These are phyloP conservation scores for Dysmachus trigonus DNA, from an alignment of 2,888 invertebrate species.

Conservation along the genomic window DNA sequence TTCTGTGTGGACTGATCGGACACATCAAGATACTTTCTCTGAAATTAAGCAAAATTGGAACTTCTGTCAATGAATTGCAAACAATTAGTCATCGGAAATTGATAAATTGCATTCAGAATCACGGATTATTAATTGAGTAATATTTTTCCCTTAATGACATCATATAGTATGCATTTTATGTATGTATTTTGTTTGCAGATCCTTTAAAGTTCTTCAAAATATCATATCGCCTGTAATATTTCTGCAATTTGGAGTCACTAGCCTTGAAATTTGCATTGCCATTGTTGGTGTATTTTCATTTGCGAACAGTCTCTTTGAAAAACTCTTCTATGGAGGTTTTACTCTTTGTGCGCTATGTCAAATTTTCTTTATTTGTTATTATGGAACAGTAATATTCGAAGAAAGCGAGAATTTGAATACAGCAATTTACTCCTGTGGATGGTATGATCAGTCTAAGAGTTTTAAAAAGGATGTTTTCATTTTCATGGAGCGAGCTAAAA, in stretches of 20 bases:
- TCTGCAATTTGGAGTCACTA: not conserved
- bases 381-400: not conserved
- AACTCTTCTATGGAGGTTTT: not conserved
- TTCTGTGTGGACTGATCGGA: not conserved
- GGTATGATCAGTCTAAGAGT: not conserved
- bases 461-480: not conserved
- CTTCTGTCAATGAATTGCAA: not conserved
- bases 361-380: not conserved
- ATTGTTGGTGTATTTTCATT: not conserved
- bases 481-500: not conserved
- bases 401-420: not conserved
- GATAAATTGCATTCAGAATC: not conserved
- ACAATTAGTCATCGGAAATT: not conserved
- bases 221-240: not conserved
- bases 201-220: not conserved
- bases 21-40: not conserved
- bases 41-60: not conserved
- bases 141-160: not conserved
- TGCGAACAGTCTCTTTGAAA: not conserved
- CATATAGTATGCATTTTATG: not conserved
- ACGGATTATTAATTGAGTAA: not conserved
- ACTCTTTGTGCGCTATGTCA: not conserved
- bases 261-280: not conserved
- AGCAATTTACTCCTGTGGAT: not conserved
- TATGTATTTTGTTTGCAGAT: not conserved